Base-by-base conservation (phyloP, 1,140 invertebrate genomes). In the Pentalonia nigronervosa region DNA sequence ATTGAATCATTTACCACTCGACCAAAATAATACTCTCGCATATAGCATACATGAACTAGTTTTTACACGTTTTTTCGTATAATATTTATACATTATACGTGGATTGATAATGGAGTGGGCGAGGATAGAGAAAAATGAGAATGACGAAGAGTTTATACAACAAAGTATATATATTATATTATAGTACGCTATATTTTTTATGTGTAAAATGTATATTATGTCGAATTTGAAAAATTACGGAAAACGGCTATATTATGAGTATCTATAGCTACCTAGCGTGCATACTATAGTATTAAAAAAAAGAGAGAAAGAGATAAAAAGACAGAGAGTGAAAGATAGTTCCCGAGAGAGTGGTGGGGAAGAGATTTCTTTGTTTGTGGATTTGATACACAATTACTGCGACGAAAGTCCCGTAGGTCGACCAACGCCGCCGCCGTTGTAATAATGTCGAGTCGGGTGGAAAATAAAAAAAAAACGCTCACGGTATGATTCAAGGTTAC, bases 401-500 rank as follows among this genome's bases (percentile, higher is more conserved):
- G n/a, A 93, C 48, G 48, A 84, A 93, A 93, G 91, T 86, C n/a
- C 91, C 81, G 81, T 91, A 91, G 76, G 76, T 53, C 76, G 67
- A 83, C 67, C 76, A 20, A 36, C 45, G 76, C 76, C 21, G 25
- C 47, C 91, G n/a, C 25, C 48, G 76, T 23, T 7, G 21, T 83
- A 92, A 91, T 91, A 47, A 48, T 47, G n/a, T 47, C 60, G 90
- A 47, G 90, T 47, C 88, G 88, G n/a, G 41, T 76, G 60, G 48
- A 76, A 50, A 50, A 36, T 23, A 89, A 89, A 92, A 84, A 92
- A 92, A 92, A 76, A 81, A 76, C 91, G 91, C 91, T 92, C 91
- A 92, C 91, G 91, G 91, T 92, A 83, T 92, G 91, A 92, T 92
- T 83, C 91, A 92, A 92, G 91, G 91, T 84, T 92, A 92, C 76